phyloP scores from a whole-genome alignment of 1,140 invertebrate genomes.

The Drosophila subpulchrella region DNA sequence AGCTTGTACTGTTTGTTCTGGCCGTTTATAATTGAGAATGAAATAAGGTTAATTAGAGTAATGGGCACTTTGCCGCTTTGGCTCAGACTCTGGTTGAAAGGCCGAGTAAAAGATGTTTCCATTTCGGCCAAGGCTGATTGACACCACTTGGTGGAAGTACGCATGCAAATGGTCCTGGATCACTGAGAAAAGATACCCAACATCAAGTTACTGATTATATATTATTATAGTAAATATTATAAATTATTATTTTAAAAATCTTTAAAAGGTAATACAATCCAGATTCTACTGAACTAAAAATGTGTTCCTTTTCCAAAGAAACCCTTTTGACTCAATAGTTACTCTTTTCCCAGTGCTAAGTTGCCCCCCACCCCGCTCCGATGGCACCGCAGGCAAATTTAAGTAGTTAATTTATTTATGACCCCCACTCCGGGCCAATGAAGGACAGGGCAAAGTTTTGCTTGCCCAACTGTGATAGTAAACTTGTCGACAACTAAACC shows the following conservation, averaged over 20 bases:
- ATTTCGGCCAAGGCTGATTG: conserved; percentile 71
- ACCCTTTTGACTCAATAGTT: background rate
- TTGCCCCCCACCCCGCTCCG: background rate
- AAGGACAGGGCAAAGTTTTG: conserved; percentile 41
- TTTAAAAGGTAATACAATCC: no score
- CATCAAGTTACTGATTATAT: no score
- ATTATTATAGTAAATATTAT: no score
- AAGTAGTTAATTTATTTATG: conserved; percentile 64
- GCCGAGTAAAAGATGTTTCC: conserved; percentile 44
- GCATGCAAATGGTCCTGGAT: conserved; percentile 16
- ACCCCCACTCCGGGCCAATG: conserved; percentile 10
- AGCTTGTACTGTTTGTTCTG: conserved; percentile 42
- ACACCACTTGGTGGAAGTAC: conserved; percentile 6
- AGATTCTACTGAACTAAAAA: no score
- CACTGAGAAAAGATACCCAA: conserved; percentile 3
- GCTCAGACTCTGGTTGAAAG: conserved; percentile 1
- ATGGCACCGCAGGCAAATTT: conserved; percentile 46
- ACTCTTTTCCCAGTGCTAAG: background rate
- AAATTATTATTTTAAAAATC: no score
- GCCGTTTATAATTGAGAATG: conserved; percentile 79
- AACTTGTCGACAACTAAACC: conserved; percentile 52
- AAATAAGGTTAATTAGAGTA: conserved; percentile 83
- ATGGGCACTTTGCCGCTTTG: conserved; percentile 66
- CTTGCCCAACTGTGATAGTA: conserved; percentile 54
- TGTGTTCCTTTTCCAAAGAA: no score